Conservation (phyloP, 2,888 invertebrate genomes). For the Exocentrus adspersus region DNA sequence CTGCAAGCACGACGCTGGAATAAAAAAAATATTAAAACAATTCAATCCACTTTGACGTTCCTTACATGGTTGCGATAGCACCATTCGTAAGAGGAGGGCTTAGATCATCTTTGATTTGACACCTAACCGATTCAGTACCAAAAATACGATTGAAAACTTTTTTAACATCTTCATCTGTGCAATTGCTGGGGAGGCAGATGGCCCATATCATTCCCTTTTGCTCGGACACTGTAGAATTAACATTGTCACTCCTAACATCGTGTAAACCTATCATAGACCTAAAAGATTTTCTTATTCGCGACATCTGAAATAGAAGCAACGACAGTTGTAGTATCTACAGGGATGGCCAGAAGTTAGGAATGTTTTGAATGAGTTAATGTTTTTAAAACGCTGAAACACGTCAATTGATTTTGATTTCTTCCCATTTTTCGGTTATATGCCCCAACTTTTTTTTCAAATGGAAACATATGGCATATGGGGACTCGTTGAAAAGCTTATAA, state of each 20-base stretch:
- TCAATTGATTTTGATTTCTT: no score
- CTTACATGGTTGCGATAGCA: constrained; percentile 46
- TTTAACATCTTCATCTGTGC: constrained; percentile 61
- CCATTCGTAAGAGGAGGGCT: constrained; percentile 38
- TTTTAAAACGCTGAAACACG: not conserved
- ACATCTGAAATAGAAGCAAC: not conserved
- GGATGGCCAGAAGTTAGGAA: not conserved
- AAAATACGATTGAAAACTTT: constrained; percentile 49
- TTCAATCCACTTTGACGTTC: not conserved
- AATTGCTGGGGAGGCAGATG: constrained; percentile 40
- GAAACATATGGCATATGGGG: no score
- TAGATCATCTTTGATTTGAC: constrained; percentile 44
- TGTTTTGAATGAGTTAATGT: not conserved
- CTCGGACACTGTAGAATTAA: no score
- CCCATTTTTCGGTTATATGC: no score
- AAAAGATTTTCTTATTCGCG: not conserved
- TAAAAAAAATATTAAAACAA: not conserved
- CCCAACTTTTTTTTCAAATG: no score
- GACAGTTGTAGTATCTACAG: not conserved
- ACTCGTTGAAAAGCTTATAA: no score
- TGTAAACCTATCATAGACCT: not conserved
- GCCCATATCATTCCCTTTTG: constrained; percentile 31
- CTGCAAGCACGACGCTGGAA: not conserved
- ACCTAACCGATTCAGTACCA: constrained; percentile 26
- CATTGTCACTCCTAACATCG: not conserved